These are phyloP conservation scores for Takifugu flavidus DNA, from an alignment of 2,113 vertebrate genomes.

Conservation along the genomic window DNA sequence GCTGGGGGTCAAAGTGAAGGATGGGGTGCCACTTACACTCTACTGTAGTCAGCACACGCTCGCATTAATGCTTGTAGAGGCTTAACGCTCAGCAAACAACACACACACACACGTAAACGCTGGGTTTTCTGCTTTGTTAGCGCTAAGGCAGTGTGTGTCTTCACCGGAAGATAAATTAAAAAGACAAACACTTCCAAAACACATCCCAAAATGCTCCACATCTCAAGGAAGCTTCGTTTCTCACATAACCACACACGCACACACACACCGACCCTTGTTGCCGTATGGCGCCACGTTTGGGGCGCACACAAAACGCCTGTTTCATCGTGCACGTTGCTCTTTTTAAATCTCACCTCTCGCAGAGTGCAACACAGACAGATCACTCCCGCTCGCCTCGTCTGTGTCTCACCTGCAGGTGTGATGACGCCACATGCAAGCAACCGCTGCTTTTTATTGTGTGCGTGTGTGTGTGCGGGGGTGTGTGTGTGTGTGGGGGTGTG, in stretches of 20 bases:
- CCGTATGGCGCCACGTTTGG: background rate
- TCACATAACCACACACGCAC: background rate
- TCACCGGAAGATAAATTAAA: too few relatives aligned
- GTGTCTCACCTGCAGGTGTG: constrained; percentile 51
- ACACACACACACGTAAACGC: constrained; percentile 1
- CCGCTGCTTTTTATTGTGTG: constrained; percentile 34
- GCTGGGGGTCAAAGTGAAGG: constrained; percentile 58
- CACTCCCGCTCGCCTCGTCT: constrained; percentile 37
- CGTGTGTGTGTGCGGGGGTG: background rate
- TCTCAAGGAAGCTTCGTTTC: background rate
- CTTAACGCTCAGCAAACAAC: background rate
- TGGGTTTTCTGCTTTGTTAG: background rate
- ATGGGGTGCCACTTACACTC: constrained; percentile 66
- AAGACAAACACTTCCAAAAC: too few relatives aligned
- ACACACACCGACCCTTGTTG: background rate
- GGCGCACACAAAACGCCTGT: constrained; percentile 8
- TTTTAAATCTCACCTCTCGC: constrained; percentile 37
- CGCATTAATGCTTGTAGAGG: constrained; percentile 23
- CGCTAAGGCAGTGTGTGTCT: too few relatives aligned
- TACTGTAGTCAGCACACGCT: constrained; percentile 65
- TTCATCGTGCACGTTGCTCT: constrained; percentile 19
- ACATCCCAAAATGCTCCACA: background rate
- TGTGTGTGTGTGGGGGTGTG: background rate
- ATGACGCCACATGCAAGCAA: constrained; percentile 43
- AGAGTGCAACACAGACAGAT: constrained; percentile 22